Evolutionary conservation across 2,888 invertebrate species (phyloP).

Genomic region (Neoitamus cyanurus): DNA sequence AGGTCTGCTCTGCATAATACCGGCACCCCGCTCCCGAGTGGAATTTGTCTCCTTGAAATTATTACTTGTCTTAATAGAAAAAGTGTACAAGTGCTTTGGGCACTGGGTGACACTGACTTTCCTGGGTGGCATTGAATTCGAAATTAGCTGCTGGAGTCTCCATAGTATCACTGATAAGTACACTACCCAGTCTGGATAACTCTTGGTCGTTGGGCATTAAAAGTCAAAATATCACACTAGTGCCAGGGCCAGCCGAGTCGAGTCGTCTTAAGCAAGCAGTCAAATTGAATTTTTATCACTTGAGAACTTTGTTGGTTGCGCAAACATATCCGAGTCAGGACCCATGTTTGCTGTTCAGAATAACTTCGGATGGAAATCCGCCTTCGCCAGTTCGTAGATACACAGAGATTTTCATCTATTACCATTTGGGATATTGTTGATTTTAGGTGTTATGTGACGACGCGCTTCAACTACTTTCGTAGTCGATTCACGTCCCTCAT

Average conservation of each 20-base stretch:
- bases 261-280: constrained; percentile 19
- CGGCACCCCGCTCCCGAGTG: background rate
- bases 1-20: background rate
- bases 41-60: background rate
- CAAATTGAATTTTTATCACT: constrained; percentile 42
- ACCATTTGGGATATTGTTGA: constrained; percentile 17
- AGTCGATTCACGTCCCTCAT: background rate
- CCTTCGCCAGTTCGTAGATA: background rate
- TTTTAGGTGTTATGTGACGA: constrained; percentile 27
- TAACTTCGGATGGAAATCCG: constrained; percentile 29
- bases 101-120: background rate
- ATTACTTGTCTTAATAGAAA: background rate
- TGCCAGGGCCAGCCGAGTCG: no score
- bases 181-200: background rate
- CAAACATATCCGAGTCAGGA: constrained; percentile 34
- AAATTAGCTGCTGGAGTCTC: background rate
- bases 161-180: background rate
- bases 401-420: constrained; percentile 8
- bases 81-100: background rate
- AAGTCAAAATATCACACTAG: constrained; percentile 5
- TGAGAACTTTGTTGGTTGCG: constrained; percentile 38
- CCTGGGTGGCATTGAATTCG: background rate
- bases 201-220: background rate
- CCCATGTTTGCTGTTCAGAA: constrained; percentile 26
- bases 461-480: background rate